Base-by-base conservation (phyloP, 2,113 vertebrate species). In the Asarcornis scutulata region DNA sequence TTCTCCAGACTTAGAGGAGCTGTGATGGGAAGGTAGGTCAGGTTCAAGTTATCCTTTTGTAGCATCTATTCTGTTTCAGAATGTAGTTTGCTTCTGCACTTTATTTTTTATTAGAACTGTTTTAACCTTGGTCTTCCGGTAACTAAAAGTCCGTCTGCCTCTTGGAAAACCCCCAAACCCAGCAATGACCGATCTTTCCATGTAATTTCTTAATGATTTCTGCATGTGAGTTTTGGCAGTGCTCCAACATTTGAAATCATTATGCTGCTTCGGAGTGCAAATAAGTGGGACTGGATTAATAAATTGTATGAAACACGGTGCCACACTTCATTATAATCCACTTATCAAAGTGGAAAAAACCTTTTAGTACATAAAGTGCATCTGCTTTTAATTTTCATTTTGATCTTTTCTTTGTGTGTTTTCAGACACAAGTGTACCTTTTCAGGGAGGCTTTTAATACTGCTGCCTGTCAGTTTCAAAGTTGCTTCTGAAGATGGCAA, bases 271-370 rank as follows among this genome's bases (percentile, higher is more conserved):
- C 86, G 91, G 89, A 97, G 89, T 96, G 81, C 97, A 96, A 95
- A 96, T 96, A 96, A 91, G 93, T 96, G 92, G 95, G 94, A 92
- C 89, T 75, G 90, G 86, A 94, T 97, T 98, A 97, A 96, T 97
- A 97, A 95, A 80, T 82, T 90, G 86, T 93, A 93, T 97, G 96
- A 97, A 98, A 95, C 92, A 93, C 64, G 86, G 84, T 94, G 71
- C 87, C 95, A 80, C 92, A 95, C 85, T 97, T 98, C 95, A 97
- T 97, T 97, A 96, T 96, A 97, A 95, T 95, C 92, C 95, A 96
- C 93, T 97, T 97, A 89, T 62, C 95, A 96, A 96, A 96, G 94
- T 93, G 66, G 96, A 96, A 97, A 96, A 96, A 97, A 88, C 69
- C 94, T 96, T 97, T 96, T 94, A 86, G 73, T 95, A 96, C 95